Conservation (phyloP, 2,113 vertebrate species). For the Arvicanthis niloticus region DNA sequence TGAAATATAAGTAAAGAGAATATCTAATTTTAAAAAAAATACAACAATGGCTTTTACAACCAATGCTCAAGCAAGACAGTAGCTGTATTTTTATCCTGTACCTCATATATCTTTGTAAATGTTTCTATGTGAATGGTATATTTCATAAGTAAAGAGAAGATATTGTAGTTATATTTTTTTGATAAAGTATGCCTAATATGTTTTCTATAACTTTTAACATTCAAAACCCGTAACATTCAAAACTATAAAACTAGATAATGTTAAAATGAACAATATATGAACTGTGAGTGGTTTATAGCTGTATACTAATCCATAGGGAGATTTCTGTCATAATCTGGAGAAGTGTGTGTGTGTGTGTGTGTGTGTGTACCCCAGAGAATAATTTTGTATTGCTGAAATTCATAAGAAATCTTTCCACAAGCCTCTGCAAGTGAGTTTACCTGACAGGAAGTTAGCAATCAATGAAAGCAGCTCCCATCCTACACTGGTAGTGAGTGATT, state of each 20-base stretch:
- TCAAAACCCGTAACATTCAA: background rate
- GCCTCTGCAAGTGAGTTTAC: background rate
- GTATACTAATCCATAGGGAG: background rate
- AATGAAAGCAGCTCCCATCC: background rate
- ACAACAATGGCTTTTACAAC: background rate
- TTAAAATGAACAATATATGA: background rate
- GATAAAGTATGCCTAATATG: background rate
- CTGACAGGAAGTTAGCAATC: background rate
- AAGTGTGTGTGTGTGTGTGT: no score
- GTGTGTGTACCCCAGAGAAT: background rate
- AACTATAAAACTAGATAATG: background rate
- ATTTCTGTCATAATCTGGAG: slow-evolving; percentile 27
- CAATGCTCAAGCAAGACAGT: background rate
- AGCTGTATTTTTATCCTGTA: no score
- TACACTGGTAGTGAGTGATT: background rate
- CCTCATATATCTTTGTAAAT: background rate
- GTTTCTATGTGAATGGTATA: background rate
- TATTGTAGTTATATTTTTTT: background rate
- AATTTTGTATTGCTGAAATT: background rate
- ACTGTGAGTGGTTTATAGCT: background rate
- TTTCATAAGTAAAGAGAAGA: slow-evolving; percentile 14
- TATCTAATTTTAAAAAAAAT: background rate
- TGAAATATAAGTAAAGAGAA: no score
- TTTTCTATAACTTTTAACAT: background rate
- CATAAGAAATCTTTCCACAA: background rate